Percentiles rank a stretch among this genome's conserved stretches.
phyloP scores from a whole-genome alignment of 2,113 vertebrate species.

The Bubo bubo region DNA sequence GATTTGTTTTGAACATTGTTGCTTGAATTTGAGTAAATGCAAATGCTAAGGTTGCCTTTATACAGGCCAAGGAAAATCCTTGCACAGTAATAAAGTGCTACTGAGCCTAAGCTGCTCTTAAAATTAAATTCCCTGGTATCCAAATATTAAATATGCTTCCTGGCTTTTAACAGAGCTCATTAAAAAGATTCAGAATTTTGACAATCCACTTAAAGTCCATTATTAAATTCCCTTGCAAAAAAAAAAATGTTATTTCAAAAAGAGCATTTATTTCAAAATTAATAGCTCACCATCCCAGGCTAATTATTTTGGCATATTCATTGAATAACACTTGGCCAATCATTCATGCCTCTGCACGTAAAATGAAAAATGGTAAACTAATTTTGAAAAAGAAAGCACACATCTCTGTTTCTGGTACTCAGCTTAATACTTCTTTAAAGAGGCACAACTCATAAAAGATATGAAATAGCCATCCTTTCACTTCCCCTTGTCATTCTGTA shows the following conservation, averaged over 20 bases:
- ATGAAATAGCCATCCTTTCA: background rate
- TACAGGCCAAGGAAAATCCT: background rate
- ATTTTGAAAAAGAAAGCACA: background rate
- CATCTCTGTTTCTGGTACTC: background rate
- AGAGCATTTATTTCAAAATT: rapidly evolving
- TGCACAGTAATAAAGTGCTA: rapidly evolving
- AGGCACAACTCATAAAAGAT: background rate
- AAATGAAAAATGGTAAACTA: background rate
- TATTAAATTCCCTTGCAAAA: background rate
- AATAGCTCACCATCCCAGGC: background rate
- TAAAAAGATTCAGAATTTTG: background rate
- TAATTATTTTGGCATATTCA: background rate
- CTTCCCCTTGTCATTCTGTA: background rate
- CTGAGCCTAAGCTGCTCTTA: background rate
- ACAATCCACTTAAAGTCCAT: background rate
- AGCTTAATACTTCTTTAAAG: background rate
- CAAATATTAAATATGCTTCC: background rate
- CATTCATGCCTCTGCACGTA: background rate
- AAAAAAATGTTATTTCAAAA: background rate
- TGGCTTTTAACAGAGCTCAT: background rate
- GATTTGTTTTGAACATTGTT: background rate
- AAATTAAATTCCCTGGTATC: background rate
- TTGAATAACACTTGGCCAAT: background rate
- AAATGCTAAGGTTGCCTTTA: background rate
- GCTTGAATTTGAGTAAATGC: background rate